These are phyloP conservation scores for Gasteruption jaculator DNA, from an alignment of 2,888 invertebrate genomes.

Conservation along the genomic window DNA sequence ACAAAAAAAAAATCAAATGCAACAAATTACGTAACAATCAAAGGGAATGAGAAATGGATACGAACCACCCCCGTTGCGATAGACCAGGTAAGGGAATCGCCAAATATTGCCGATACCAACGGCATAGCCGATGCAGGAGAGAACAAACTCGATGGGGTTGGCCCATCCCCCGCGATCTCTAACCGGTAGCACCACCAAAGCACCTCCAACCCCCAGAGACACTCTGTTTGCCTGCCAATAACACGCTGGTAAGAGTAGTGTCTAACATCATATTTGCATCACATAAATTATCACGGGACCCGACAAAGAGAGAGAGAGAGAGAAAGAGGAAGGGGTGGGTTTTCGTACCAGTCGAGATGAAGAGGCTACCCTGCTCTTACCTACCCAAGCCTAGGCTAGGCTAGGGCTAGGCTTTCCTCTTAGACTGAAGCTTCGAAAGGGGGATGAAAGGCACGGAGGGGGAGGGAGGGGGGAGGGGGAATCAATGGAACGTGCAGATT, in stretches of 20 bases:
- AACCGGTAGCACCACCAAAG: conserved; percentile 31
- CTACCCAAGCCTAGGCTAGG: no score
- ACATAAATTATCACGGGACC: conserved; percentile 22
- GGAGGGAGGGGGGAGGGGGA: not conserved
- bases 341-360: no score
- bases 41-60: no score
- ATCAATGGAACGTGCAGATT: not conserved
- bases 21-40: no score
- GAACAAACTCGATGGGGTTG: conserved; percentile 67
- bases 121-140: conserved; percentile 73
- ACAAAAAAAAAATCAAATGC: no score
- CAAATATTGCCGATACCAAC: conserved; percentile 77
- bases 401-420: no score
- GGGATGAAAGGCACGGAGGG: not conserved
- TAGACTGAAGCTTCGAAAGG: conserved; percentile 7
- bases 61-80: conserved; percentile 76
- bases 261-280: conserved; percentile 26
- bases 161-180: conserved; percentile 58
- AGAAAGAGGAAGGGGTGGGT: not conserved
- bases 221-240: conserved; percentile 38
- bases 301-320: conserved; percentile 7
- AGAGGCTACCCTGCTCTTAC: no score
- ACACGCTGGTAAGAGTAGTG: conserved; percentile 20
- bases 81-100: conserved; percentile 75
- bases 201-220: conserved; percentile 38